These are phyloP conservation scores for Myiothlypis coronata DNA, from an alignment of 2,797 vertebrate genomes.

Conservation along the genomic window DNA sequence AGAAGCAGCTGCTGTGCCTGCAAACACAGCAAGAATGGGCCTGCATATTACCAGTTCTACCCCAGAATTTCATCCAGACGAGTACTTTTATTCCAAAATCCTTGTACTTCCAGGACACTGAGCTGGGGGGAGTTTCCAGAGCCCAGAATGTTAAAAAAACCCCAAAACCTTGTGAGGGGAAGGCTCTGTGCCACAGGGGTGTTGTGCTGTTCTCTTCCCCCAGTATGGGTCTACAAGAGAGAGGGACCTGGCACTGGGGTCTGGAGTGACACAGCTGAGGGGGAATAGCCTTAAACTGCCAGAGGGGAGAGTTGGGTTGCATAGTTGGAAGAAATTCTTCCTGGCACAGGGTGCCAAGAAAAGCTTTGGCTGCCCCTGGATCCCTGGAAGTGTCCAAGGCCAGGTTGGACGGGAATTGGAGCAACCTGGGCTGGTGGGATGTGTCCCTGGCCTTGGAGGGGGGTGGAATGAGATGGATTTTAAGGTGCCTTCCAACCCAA, in stretches of 20 bases:
- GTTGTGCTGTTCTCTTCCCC: neutral
- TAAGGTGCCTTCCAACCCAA: neutral
- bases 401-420: rapidly evolving
- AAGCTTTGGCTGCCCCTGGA: neutral
- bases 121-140: neutral
- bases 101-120: neutral
- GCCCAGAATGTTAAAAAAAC: neutral
- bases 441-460: neutral
- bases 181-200: neutral
- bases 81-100: neutral
- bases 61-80: neutral
- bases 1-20: neutral
- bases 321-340: neutral
- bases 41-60: rapidly evolving
- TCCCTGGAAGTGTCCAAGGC: neutral
- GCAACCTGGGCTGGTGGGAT: rapidly evolving
- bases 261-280: neutral
- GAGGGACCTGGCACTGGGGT: neutral
- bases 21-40: neutral
- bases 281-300: neutral
- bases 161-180: no score
- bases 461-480: neutral
- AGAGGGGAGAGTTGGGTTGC: neutral
- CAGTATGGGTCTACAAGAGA: neutral
- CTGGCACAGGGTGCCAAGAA: rapidly evolving